Base-by-base conservation (phyloP, 2,113 vertebrate species). In the Polypterus senegalus region DNA sequence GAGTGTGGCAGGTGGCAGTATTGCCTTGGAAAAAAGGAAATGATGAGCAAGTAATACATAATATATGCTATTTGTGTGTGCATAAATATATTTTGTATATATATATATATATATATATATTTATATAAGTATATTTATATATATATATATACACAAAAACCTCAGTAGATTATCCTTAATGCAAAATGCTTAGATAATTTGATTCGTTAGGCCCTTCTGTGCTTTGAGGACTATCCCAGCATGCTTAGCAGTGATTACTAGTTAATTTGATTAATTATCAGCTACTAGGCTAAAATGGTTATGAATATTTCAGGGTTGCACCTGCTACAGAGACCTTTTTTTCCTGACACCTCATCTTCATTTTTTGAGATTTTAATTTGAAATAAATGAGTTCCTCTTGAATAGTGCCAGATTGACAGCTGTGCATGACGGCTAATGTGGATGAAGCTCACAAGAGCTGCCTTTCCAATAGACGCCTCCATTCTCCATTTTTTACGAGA, bases 201-300 rank as follows among this genome's bases (percentile, higher is more conserved):
- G 64, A 79, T 66, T 71, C 59, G 49, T 8, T 52, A 45, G 54
- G 70, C 9, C 77, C 73, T 72, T 77, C 77, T 81, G 74, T 76
- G 76, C 72, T 72, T 67, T 61, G 62, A 66, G 71, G 71, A 67
- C 63, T 49, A 52, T 81, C 77, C 77, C 78, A 83, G 76, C 82
- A 81, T 80, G 70, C 78, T 79, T 77, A 74, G 70, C 76, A 73
- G 71, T 77, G 75, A 83, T 82, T 80, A 83, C 72, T 71, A 64
- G 71, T 70, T 77, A 72, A 79, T 79, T 72, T 75, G 74, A 79
- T 76, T 70, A 68, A 66, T 76, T 69, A 74, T 67, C 58, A 63
- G 60, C 47, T 57, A 65, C 48, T 67, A 63, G 64, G 69, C 66
- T 60, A 67, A 60, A 67, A 71, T 66, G 57, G 66, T 68, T 60